Base-by-base conservation (phyloP, 2,888 invertebrate genomes). In the Lymantria monacha region DNA sequence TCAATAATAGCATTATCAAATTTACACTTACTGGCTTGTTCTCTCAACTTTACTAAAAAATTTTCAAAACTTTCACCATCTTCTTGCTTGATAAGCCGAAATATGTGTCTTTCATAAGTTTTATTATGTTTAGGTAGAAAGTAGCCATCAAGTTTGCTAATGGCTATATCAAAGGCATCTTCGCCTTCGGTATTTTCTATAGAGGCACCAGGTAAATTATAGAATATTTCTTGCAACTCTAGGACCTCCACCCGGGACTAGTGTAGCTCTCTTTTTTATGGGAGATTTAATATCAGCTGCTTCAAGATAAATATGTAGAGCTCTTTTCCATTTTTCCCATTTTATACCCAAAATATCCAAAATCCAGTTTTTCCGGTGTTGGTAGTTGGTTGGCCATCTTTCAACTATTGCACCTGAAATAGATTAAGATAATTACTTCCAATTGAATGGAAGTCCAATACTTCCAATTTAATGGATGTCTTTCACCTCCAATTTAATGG, bases 241-340 rank as follows among this genome's bases (percentile, higher is more conserved):
- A n/a, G 33, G 0, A 8, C 53, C 53, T 9, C 53, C 53, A 0
- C 30, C 38, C 8, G 31, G 48, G 30, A 52, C 31, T 12, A 52
- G 14, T 14, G 9, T 36, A 1, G 53, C 53, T 30, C 51, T 14
- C 12, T 42, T 33, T 13, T 48, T 42, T 1, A 2, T n/a, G 3
- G 15, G 3, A 8, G n/a, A 36, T 2, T 9, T 13, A 22, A 42
- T 36, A 9, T 37, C 36, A 0, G 51, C 33, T 31, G 47, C 51
- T 36, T 51, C 51, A 9, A 51, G 41, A 38, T 51, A 46, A 10
- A 51, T 44, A 14, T 30, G 13, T 3, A 53, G 30, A 14, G 42
- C 37, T 11, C 49, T 31, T 22, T 49, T 49, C 53, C 49, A 53
- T 0, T 43, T 37, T 42, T 53, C 46, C 53, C 53, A 53, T 47